phyloP scores from a whole-genome alignment of 2,113 vertebrate genomes.

The Pachyramphus minor region DNA sequence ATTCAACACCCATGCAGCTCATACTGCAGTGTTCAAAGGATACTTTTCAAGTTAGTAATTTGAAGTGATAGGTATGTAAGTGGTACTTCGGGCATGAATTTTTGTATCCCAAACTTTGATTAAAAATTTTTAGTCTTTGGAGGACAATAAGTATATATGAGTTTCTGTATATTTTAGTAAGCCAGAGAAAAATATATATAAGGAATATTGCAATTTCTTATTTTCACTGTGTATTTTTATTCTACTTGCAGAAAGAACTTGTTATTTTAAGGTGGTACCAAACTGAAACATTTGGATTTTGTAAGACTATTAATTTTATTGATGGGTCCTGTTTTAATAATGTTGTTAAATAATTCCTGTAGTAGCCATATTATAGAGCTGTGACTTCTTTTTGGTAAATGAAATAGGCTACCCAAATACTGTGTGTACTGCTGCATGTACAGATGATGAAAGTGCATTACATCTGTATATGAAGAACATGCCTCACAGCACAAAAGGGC shows the following conservation, averaged over 20 bases:
- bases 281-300: neutral
- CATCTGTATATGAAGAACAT: neutral
- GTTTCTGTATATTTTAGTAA: neutral
- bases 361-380: neutral
- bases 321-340: neutral
- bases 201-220: neutral
- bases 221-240: neutral
- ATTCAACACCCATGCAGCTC: neutral
- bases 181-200: neutral
- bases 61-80: neutral
- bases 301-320: neutral
- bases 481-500: neutral
- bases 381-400: neutral
- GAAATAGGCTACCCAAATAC: neutral
- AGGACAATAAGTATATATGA: neutral
- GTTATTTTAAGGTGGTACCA: neutral
- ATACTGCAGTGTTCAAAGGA: neutral
- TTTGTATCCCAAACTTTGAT: neutral
- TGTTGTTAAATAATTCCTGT: neutral
- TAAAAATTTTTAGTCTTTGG: neutral
- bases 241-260: neutral
- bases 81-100: neutral
- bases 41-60: neutral
- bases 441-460: neutral
- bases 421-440: neutral